A percentile compares a stretch with the other conserved stretches of the same genome.
Evolutionary conservation across 2,797 vertebrate genomes (phyloP).

Genomic region (Cuniculus paca): DNA sequence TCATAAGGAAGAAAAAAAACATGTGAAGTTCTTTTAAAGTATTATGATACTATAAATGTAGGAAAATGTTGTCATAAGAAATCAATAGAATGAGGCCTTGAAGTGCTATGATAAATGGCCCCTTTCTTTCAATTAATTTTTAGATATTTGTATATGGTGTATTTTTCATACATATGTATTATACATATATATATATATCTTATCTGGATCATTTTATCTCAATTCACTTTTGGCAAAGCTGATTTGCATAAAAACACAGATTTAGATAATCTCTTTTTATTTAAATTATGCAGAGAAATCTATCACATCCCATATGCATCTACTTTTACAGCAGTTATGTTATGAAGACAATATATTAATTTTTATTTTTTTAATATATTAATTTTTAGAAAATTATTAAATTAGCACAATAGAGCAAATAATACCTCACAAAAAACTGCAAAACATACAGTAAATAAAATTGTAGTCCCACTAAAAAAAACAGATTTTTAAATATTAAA

Average conservation of each 20-base stretch:
- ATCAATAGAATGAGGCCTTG: not conserved
- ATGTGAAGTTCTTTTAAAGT: not conserved
- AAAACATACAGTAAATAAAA: not conserved
- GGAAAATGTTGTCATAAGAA: not conserved
- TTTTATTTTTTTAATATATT: not conserved
- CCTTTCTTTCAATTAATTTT: not conserved
- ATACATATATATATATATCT: not conserved
- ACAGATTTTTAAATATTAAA: not conserved
- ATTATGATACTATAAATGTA: not conserved
- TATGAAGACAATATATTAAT: not conserved
- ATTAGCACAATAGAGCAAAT: not conserved
- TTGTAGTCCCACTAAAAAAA: not conserved
- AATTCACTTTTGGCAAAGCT: not conserved
- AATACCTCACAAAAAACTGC: not conserved
- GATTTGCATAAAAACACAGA: not conserved
- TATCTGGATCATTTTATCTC: not conserved
- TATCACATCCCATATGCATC: not conserved
- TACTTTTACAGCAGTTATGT: not conserved
- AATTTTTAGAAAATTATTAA: not conserved
- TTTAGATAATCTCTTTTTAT: not conserved
- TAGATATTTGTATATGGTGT: not conserved
- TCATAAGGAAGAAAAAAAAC: not conserved
- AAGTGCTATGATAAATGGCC: not conserved
- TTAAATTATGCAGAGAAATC: not conserved
- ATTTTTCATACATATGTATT: not conserved